phyloP scores from a whole-genome alignment of 2,888 invertebrate genomes.

The Cyrtodaria siliqua region DNA sequence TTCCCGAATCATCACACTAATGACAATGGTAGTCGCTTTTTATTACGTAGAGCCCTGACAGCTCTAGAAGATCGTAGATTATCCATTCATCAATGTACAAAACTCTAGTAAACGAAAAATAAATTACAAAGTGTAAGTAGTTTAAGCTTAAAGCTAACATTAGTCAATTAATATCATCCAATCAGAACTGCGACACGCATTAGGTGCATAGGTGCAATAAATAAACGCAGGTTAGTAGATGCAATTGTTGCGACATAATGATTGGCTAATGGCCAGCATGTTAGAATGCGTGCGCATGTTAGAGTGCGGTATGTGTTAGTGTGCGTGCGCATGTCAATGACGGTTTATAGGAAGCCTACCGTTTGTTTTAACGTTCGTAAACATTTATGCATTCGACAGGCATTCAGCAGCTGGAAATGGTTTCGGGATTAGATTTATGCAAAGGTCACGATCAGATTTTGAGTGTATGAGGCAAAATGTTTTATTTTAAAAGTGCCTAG shows the following conservation, averaged over 20 bases:
- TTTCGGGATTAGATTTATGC: no score
- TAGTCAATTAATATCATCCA: neutral
- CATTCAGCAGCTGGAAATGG: no score
- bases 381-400: neutral
- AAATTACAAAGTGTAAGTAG: neutral
- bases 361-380: neutral
- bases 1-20: neutral
- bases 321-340: slow-evolving; percentile 8
- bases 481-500: neutral
- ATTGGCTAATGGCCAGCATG: neutral
- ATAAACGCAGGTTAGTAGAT: slow-evolving; percentile 23
- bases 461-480: no score
- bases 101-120: slow-evolving; percentile 73
- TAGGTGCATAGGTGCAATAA: neutral
- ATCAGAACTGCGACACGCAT: neutral
- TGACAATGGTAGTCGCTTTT: neutral
- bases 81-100: slow-evolving; percentile 70
- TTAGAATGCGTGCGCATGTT: slow-evolving; percentile 51
- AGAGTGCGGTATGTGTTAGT: slow-evolving; percentile 56
- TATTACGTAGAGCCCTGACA: neutral
- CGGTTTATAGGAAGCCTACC: slow-evolving; percentile 8
- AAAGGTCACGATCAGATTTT: no score
- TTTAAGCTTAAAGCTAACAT: neutral
- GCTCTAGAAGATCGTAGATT: slow-evolving; percentile 11
- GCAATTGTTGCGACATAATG: neutral